Base-by-base conservation (phyloP, 2,888 invertebrate genomes). In the Thera britannica region DNA sequence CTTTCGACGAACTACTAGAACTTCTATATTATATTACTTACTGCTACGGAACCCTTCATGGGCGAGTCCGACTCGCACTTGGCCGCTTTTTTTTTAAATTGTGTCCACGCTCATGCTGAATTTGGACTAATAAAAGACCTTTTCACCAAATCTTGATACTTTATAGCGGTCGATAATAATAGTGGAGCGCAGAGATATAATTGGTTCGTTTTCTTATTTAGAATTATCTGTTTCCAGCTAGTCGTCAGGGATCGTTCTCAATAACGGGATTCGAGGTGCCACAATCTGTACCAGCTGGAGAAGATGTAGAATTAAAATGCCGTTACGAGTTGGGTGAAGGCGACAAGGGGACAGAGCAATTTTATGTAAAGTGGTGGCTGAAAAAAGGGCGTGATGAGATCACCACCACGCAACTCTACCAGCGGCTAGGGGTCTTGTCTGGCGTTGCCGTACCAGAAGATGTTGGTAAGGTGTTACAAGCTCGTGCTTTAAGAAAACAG, bases 351-450 rank as follows among this genome's bases (percentile, higher is more conserved):
- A 85, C 84, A 0, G 81, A 82, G 6, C 73, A 72, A 11, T 68
- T 86, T 48, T 85, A 79, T 68, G 82, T 91, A 46, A 92, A 92
- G 70, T 93, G 92, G 92, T 92, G 89, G 90, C 85, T 85, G 83
- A 85, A 80, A 41, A 85, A 87, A 8, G 56, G 52, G n/a, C 36
- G 46, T n/a, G 74, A 68, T 6, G 84, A 83, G 3, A 76, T 83
- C 46, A 77, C 75, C 61, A 8, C 8, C 9, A 74, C 73, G 57
- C 86, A 73, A 62, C 74, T 91, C 35, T 92, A 91, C 71, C 92
- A 91, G 74, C 80, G 87, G 65, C 80, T 88, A 61, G 77, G 72
- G 2, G 80, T 80, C 3, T 75, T 74, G 4, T 57, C 68, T 2
- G 78, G 85, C 0, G 75, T 76, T 23, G 64, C 78, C 7, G 71